phyloP scores from a whole-genome alignment of 2,888 invertebrate species.

The Plagodis dolabraria region DNA sequence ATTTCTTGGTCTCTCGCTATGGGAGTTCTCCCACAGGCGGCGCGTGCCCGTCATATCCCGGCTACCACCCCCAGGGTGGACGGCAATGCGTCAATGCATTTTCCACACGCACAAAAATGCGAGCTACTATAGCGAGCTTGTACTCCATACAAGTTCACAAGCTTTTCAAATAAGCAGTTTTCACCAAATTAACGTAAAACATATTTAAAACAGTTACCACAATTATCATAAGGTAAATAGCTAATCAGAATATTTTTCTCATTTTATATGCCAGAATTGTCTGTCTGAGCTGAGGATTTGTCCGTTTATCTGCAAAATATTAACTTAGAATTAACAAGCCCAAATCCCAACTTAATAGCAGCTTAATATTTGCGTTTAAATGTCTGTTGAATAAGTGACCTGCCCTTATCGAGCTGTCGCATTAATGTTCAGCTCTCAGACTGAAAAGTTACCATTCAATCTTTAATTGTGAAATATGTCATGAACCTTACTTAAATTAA shows the following conservation, averaged over 20 bases:
- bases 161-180: too few relatives aligned
- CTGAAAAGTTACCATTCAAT: not conserved
- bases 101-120: too few relatives aligned
- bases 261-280: slow-evolving; percentile 30
- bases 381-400: slow-evolving; percentile 18
- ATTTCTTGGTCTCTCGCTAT: too few relatives aligned
- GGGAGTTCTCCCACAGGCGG: too few relatives aligned
- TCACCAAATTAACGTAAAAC: too few relatives aligned
- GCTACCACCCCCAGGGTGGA: too few relatives aligned
- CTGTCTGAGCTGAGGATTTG: slow-evolving; percentile 46
- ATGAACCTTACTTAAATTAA: too few relatives aligned
- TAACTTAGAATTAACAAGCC: slow-evolving; percentile 43
- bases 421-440: slow-evolving; percentile 2
- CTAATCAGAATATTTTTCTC: slow-evolving; percentile 7
- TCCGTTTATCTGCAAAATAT: slow-evolving; percentile 40
- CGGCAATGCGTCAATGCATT: too few relatives aligned
- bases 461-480: slow-evolving; percentile 2
- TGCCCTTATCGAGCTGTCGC: slow-evolving; percentile 11
- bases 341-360: slow-evolving; percentile 19
- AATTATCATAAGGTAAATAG: not conserved
- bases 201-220: too few relatives aligned
- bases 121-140: too few relatives aligned
- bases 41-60: too few relatives aligned
- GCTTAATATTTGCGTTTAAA: slow-evolving; percentile 21
- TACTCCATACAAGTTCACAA: too few relatives aligned